phyloP scores from a whole-genome alignment of 2,113 vertebrate genomes.

The Limnothrissa miodon region DNA sequence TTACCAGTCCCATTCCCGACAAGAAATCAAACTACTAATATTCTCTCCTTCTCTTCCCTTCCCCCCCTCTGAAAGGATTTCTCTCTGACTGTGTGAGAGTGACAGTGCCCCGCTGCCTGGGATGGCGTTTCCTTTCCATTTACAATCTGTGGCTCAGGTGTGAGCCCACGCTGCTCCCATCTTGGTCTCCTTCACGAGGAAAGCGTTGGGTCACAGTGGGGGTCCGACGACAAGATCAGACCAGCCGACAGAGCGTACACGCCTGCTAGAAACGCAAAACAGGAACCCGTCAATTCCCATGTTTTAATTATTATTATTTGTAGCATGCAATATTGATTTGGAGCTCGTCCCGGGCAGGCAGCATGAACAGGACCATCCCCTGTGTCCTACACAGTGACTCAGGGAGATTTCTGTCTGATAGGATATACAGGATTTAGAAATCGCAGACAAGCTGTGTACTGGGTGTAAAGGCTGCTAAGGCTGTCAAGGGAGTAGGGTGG shows the following conservation, averaged over 20 bases:
- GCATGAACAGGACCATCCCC: slow-evolving; percentile 21
- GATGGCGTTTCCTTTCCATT: neutral
- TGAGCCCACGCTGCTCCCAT: neutral
- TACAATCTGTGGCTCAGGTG: neutral
- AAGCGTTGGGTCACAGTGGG: neutral
- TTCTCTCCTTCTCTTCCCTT: slow-evolving; percentile 11
- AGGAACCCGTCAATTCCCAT: neutral
- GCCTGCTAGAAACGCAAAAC: neutral
- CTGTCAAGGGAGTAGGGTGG: neutral
- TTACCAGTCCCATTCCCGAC: neutral
- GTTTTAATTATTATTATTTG: neutral
- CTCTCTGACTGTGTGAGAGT: neutral
- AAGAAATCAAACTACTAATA: neutral
- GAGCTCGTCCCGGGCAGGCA: slow-evolving; percentile 6
- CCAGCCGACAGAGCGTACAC: neutral
- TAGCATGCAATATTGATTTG: slow-evolving; percentile 20
- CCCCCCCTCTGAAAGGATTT: neutral
- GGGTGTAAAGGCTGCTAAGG: neutral
- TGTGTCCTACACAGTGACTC: neutral
- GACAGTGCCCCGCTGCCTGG: neutral
- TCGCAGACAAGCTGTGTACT: neutral
- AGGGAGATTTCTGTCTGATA: slow-evolving; percentile 16
- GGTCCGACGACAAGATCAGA: neutral
- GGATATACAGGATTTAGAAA: neutral
- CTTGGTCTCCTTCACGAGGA: neutral